Evolutionary conservation across 1,140 invertebrate species (phyloP).

Genomic region (Carposina sasakii): DNA sequence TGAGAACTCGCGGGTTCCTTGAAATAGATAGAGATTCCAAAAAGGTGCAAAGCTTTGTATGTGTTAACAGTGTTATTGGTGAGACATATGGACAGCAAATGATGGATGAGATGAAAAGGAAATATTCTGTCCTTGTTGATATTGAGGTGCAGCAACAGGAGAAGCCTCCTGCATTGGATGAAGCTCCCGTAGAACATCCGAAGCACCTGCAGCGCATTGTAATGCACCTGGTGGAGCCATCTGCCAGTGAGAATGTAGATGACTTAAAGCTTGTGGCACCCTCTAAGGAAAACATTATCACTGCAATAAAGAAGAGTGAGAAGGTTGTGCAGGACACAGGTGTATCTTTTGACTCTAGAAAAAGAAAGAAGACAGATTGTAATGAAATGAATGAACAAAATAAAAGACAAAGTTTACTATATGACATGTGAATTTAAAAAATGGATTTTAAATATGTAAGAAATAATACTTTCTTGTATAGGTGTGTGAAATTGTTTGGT

Average conservation of each 20-base stretch:
- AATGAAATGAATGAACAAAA: constrained; percentile 41
- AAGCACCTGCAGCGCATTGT: constrained; percentile 79
- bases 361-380: constrained; percentile 50
- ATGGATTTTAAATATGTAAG: too few relatives aligned
- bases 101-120: constrained; percentile 83
- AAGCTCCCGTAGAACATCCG: constrained; percentile 77
- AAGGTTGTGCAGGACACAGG: constrained; percentile 58
- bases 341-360: constrained; percentile 55
- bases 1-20: constrained; percentile 86
- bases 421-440: too few relatives aligned
- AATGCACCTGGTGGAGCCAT: constrained; percentile 77
- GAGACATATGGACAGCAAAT: constrained; percentile 81
- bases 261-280: constrained; percentile 57
- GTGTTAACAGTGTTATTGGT: constrained; percentile 85
- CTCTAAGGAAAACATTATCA: constrained; percentile 60
- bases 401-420: constrained; percentile 45
- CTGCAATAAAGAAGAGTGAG: constrained; percentile 64
- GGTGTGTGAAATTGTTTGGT: too few relatives aligned
- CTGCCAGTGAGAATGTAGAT: constrained; percentile 54
- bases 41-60: constrained; percentile 88
- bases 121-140: constrained; percentile 80
- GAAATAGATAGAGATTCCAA: constrained; percentile 84
- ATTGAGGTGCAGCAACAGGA: constrained; percentile 50
- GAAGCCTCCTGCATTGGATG: constrained; percentile 44
- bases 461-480: too few relatives aligned